Evolutionary conservation across 2,113 vertebrate genomes (phyloP).

Genomic region (Lagopus muta): DNA sequence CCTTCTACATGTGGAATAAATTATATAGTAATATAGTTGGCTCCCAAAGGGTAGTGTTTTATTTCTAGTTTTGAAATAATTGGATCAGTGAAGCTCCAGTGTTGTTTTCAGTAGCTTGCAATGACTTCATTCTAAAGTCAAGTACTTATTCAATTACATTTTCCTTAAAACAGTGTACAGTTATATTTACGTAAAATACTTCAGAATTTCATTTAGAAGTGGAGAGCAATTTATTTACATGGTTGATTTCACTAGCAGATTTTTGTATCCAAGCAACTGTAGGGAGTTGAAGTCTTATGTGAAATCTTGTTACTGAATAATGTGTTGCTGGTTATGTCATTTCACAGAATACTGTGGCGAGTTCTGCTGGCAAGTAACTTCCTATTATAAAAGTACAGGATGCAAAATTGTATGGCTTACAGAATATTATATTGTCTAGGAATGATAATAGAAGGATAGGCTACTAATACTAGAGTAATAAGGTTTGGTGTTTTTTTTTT

Average conservation of each 20-base stretch:
- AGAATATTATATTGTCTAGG: background rate
- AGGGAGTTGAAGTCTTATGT: background rate
- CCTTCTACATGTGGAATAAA: background rate
- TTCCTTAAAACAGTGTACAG: background rate
- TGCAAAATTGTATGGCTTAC: background rate
- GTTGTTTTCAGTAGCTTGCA: background rate
- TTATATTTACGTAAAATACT: background rate
- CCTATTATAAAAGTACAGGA: background rate
- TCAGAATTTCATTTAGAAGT: background rate
- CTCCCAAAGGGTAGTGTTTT: background rate
- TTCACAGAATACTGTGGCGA: background rate
- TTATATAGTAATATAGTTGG: background rate
- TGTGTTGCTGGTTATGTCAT: background rate
- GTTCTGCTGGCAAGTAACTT: background rate
- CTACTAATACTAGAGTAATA: background rate
- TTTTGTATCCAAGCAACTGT: background rate
- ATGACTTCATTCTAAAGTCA: background rate
- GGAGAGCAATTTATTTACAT: background rate
- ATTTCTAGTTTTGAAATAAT: background rate
- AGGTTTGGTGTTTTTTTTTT: background rate
- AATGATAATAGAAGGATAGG: rapidly evolving
- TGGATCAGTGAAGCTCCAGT: background rate
- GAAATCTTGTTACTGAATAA: background rate
- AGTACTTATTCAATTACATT: background rate
- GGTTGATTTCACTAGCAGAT: background rate